A percentile compares a stretch with the other conserved stretches of the same genome.
Evolutionary conservation across 2,888 invertebrate species (phyloP).

Genomic region (Meghimatium bilineatum): DNA sequence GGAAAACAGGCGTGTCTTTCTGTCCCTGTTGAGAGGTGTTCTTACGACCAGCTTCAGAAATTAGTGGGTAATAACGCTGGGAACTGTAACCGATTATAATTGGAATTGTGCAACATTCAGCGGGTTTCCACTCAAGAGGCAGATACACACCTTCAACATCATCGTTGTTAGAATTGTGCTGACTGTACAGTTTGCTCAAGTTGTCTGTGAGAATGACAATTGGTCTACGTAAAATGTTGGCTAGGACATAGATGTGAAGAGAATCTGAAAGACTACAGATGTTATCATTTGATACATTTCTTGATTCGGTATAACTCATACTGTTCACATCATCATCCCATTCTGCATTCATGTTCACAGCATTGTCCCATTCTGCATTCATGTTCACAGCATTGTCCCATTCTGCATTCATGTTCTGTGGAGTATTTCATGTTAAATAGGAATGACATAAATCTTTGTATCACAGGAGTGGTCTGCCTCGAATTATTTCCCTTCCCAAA

Average conservation of each 20-base stretch:
- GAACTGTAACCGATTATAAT: constrained; percentile 68
- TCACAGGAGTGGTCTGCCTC: too few species aligned
- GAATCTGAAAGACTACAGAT: constrained; percentile 63
- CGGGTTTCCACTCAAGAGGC: constrained; percentile 66
- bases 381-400: constrained; percentile 62
- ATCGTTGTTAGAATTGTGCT: constrained; percentile 65
- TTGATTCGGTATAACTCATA: background rate
- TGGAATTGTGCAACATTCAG: constrained; percentile 64
- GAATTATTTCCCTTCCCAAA: too few species aligned
- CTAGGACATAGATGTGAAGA: constrained; percentile 72
- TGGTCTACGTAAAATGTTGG: constrained; percentile 72
- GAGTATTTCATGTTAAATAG: background rate
- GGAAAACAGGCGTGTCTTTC: constrained; percentile 53
- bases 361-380: constrained; percentile 66
- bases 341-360: constrained; percentile 62
- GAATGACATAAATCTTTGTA: too few species aligned
- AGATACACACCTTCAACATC: constrained; percentile 73
- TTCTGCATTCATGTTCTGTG: constrained; percentile 63
- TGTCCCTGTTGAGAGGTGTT: background rate
- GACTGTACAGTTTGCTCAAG: constrained; percentile 60
- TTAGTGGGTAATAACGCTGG: constrained; percentile 72
- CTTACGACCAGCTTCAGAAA: constrained; percentile 46
- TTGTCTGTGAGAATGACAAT: constrained; percentile 70
- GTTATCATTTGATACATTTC: constrained; percentile 1
- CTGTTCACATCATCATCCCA: constrained; percentile 62